Base-by-base conservation (phyloP, 2,113 vertebrate species). In the Recurvirostra avosetta region DNA sequence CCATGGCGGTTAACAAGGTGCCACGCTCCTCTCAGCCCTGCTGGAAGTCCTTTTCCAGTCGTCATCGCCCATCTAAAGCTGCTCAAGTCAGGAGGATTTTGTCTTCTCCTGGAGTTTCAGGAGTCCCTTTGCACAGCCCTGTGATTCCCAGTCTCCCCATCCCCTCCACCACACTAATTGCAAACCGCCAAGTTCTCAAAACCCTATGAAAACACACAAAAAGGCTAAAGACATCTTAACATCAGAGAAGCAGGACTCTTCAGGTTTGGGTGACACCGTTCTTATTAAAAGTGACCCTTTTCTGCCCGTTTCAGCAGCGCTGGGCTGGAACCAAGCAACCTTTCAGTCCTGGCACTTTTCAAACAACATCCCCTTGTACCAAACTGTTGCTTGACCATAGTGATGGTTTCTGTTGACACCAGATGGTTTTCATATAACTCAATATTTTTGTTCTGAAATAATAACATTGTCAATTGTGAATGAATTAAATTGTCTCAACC, bases 401-500 rank as follows among this genome's bases (percentile, higher is more conserved):
- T 1, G 41, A 22, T 72, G 88, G 75, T 70, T 90, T 88, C 85
- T 95, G 53, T 59, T 94, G 92, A 55, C 84, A 90, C 81, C 96
- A 95, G 92, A 70, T 95, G 95, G 93, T 96, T 97, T 96, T 61
- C 93, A 96, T 96, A 86, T 10, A 38, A 11, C 62, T 77, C 92
- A 25, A 9, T 83, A 61, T 90, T 91, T 90, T 92, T 73, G 50
- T 62, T 55, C 93, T 71, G 85, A 70, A 94, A 75, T 88, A 95
- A 95, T 80, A 94, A 91, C 88, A 56, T 41, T 67, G 70, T 79
- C 82, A 86, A 65, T 81, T 93, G 81, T 65, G 88, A 94, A 67
- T 73, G 90, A 95, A 93, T 95, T 96, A 96, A 96, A 72, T 90
- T 93, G 92, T 93, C 92, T 90, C 88, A 73, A 4, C 89, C 68